Evolutionary conservation across 2,888 invertebrate genomes (phyloP).

Genomic region (Aricia artaxerxes): DNA sequence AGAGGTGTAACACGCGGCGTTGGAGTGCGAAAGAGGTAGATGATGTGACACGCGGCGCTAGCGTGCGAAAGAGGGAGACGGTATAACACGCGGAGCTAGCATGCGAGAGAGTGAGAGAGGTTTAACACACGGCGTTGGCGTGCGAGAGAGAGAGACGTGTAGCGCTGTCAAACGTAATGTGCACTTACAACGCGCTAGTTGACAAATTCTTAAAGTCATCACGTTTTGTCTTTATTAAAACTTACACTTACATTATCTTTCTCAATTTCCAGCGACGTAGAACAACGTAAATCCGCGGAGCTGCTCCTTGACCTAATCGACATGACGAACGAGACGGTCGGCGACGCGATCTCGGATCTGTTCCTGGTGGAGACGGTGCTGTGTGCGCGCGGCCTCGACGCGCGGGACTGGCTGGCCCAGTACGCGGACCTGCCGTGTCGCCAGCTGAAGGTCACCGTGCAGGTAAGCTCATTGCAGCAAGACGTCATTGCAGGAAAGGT

Average conservation of each 20-base stretch:
- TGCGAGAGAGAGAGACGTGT: too few species aligned
- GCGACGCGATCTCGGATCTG: conserved; percentile 98
- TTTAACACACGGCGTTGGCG: too few species aligned
- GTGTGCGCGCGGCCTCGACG: conserved; percentile 88
- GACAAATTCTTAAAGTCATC: too few species aligned
- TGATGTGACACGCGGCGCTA: too few species aligned
- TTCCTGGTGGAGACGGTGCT: conserved; percentile 95
- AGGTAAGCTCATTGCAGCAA: conserved; percentile 59
- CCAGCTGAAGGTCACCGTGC: conserved; percentile 92
- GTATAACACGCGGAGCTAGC: too few species aligned
- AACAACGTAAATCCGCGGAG: conserved; percentile 79
- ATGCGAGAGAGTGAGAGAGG: not conserved
- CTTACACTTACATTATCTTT: not conserved
- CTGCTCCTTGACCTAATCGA: conserved; percentile 86
- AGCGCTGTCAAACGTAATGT: too few species aligned
- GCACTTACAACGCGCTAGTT: too few species aligned
- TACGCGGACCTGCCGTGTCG: conserved; percentile 94
- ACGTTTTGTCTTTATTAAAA: not conserved
- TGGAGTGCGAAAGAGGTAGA: not conserved
- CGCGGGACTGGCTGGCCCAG: conserved; percentile 88
- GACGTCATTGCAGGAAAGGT: too few species aligned
- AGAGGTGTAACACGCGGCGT: too few species aligned
- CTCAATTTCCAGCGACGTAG: conserved; percentile 56
- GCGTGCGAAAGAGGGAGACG: not conserved
- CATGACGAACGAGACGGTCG: conserved; percentile 96